Evolutionary conservation across 2,797 vertebrate species (phyloP), one percentile per base, ranked within the genome.

Genomic region (Gorsachius magnificus): DNA sequence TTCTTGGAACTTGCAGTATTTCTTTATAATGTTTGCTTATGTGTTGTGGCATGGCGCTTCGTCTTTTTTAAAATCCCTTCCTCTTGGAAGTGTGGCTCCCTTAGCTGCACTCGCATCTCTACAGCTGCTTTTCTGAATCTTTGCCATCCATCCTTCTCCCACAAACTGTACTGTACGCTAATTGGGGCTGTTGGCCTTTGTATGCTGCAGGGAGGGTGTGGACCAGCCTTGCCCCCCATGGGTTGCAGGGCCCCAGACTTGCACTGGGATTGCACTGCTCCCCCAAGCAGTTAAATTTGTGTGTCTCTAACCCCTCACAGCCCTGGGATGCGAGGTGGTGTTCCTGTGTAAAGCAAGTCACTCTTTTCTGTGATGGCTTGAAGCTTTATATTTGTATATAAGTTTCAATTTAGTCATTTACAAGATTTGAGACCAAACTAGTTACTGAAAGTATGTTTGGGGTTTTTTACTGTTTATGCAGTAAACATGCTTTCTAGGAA

Each of bases 161-260:
- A 22, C 35, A 28, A 14, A 13, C 51, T 14, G 2, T 25, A 3
- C 61, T 5, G 0, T 7, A 15, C 0, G 3, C 54, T 36, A 4
- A 16, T 6, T 5, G 21, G 43, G 65, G 11, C 54, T 19, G 12
- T 36, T 29, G 18, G 29, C 53, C 17, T 31, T 9, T 11, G 0
- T 21, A 2, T 15, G 29, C 51, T 21, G 29, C 28, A 11, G 57
- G 38, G 35, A 28, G 29, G 24, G 3, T 21, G 4, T 28, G 17
- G 33, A 35, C 15, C 69, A 51, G 25, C n/a, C 19, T n/a, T 33
- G 66, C n/a, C 13, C 57, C 26, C 45, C 31, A 5, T 1, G 0
- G 31, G 43, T 36, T 31, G 41, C 54, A 10, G 0, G 46, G n/a
- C 25, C 41, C 14, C 83, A 36, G 2, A 17, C 13, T 2, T 29